Evolutionary conservation across 1,140 invertebrate genomes (phyloP).

Genomic region (Drosophila subpulchrella): DNA sequence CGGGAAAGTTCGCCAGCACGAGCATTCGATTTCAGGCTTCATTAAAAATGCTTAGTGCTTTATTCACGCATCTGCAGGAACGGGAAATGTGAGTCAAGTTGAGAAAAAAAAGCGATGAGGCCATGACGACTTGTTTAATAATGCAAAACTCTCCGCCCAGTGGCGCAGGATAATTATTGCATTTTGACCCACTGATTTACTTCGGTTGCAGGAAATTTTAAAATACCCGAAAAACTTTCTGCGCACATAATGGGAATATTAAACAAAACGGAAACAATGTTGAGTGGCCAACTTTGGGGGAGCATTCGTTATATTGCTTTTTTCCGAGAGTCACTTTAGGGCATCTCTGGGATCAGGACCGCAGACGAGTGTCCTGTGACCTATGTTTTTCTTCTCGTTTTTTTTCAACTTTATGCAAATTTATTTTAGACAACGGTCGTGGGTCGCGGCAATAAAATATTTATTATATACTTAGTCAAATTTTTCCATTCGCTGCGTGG

Average conservation of each 20-base stretch:
- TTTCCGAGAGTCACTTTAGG: slow-evolving; percentile 31
- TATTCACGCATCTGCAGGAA: slow-evolving; percentile 42
- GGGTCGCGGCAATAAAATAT: slow-evolving; percentile 31
- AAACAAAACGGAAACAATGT: slow-evolving; percentile 21
- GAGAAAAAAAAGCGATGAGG: background rate
- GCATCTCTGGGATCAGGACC: slow-evolving; percentile 25
- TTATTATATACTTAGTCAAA: slow-evolving; percentile 38
- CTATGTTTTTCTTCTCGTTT: background rate
- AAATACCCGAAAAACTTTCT: slow-evolving; percentile 3
- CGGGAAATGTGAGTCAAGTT: background rate
- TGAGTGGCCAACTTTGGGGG: slow-evolving; percentile 1
- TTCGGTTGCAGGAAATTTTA: slow-evolving; percentile 7
- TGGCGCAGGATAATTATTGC: slow-evolving; percentile 30
- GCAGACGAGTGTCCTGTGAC: slow-evolving; percentile 1
- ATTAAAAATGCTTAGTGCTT: slow-evolving; percentile 75
- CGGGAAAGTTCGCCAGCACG: slow-evolving; percentile 11
- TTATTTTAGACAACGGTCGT: slow-evolving; percentile 30
- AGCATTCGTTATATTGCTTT: background rate
- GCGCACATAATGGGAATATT: slow-evolving; percentile 19
- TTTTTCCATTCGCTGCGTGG: slow-evolving; percentile 15
- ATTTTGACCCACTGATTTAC: slow-evolving; percentile 8
- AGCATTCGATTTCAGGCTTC: slow-evolving; percentile 72
- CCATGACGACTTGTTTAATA: background rate
- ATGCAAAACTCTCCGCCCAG: slow-evolving; percentile 5
- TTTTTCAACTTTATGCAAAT: slow-evolving; percentile 18